Evolutionary conservation across 1,140 invertebrate genomes (phyloP), one percentile per base, ranked within the genome.

Genomic region (Sinella curviseta): DNA sequence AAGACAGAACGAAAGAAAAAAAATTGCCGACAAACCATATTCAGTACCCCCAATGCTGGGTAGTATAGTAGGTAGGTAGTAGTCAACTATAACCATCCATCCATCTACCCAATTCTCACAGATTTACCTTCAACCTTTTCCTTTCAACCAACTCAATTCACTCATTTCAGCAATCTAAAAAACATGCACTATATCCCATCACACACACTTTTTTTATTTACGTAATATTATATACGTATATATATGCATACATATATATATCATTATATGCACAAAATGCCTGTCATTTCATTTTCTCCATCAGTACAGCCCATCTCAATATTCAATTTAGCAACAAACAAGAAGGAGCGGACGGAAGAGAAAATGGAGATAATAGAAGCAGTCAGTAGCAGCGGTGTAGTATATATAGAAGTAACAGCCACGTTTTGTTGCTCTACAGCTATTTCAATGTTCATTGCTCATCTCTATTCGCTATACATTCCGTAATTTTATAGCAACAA

Each of bases 221-320:
- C n/a, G n/a, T n/a, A n/a, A n/a, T n/a, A n/a, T n/a, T n/a, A n/a
- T n/a, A n/a, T n/a, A n/a, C n/a, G n/a, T n/a, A n/a, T n/a, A n/a
- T n/a, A n/a, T n/a, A n/a, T n/a, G n/a, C n/a, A n/a, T n/a, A 8
- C 20, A 48, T 48, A 48, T 8, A 48, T 48, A 12, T 20, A 48
- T 48, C 39, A 48, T 48, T 48, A 70, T 70, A 33, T 70, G 65
- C 65, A 33, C 65, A 70, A 70, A 70, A 70, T 70, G 65, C 30
- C 65, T 70, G 65, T 70, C 65, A 70, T 70, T 70, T 70, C 31
- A 70, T 33, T 70, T 70, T 70, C 65, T 33, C 65, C 65, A 30
- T 70, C 57, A 70, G 65, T 16, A 33, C 31, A 70, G 31, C 26
- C 28, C 65, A 70, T 31, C 31, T 70, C 65, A 31, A 70, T 70